These are phyloP conservation scores for Lytechinus variegatus DNA, from an alignment of 35 echinoderm and acorn worm genomes.

Conservation along the genomic window DNA sequence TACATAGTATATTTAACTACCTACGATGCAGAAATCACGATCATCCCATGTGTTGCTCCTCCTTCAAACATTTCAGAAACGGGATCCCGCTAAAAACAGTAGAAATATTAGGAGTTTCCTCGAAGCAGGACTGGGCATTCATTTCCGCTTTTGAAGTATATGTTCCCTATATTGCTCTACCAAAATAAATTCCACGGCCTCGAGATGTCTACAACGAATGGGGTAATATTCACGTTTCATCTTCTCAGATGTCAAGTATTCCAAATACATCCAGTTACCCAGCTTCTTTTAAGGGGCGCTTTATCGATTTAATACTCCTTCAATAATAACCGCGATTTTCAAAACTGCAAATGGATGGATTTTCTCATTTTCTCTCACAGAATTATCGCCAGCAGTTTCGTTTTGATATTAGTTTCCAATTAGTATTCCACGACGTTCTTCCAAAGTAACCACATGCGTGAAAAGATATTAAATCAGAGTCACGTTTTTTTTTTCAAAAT, in stretches of 20 bases:
- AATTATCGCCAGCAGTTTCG: background rate
- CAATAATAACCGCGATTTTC: background rate
- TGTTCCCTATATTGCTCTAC: background rate
- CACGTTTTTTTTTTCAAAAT: too few relatives aligned
- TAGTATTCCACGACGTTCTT: background rate
- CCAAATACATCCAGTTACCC: background rate
- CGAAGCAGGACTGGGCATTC: background rate
- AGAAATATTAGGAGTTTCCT: background rate
- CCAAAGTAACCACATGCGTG: background rate
- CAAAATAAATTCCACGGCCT: background rate
- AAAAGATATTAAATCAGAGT: too few relatives aligned
- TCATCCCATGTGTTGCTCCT: too few relatives aligned
- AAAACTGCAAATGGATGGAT: background rate
- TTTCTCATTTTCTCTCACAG: background rate
- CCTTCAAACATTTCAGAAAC: background rate
- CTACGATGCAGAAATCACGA: too few relatives aligned
- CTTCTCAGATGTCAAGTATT: background rate
- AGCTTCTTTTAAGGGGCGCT: background rate
- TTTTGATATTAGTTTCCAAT: background rate
- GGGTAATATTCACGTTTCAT: background rate
- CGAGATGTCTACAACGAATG: background rate
- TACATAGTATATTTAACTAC: too few relatives aligned
- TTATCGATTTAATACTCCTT: background rate
- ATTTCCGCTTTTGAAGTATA: constrained; percentile 4
- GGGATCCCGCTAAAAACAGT: background rate